A percentile compares a stretch with the other conserved stretches of the same genome.
Evolutionary conservation across 1,140 invertebrate species (phyloP).

Genomic region (Drosophila carrolli): DNA sequence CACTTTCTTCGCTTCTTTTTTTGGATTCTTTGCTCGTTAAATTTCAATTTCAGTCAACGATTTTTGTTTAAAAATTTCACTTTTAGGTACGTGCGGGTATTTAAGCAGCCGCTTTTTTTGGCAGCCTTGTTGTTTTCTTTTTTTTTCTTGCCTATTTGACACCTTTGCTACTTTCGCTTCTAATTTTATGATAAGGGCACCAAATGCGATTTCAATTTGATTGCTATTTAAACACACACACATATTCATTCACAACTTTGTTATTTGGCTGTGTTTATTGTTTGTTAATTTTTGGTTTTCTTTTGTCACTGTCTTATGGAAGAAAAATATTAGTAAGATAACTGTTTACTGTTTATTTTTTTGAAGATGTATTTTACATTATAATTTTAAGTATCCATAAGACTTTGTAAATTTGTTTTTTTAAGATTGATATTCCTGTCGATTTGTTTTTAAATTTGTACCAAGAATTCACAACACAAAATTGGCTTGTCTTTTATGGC

Average conservation of each 20-base stretch:
- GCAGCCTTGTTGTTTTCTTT: conserved; percentile 16
- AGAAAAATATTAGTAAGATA: too few relatives aligned
- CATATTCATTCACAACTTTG: conserved; percentile 5
- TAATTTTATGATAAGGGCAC: conserved; percentile 39
- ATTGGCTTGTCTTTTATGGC: too few relatives aligned
- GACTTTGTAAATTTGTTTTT: not conserved
- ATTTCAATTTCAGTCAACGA: conserved; percentile 50
- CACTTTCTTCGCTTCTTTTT: conserved; percentile 59
- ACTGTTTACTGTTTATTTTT: too few relatives aligned
- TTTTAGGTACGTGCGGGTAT: conserved; percentile 62
- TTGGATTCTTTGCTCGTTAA: conserved; percentile 44
- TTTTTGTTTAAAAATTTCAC: conserved; percentile 62
- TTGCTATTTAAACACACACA: conserved; percentile 21
- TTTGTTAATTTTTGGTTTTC: not conserved
- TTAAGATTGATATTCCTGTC: not conserved
- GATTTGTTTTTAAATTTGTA: not conserved
- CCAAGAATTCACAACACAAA: too few relatives aligned
- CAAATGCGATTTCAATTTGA: conserved; percentile 33
- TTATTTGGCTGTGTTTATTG: conserved; percentile 8
- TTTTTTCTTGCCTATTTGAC: conserved; percentile 11
- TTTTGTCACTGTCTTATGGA: not conserved
- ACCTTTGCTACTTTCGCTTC: conserved; percentile 37
- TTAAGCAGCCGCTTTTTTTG: conserved; percentile 27
- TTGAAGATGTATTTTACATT: too few relatives aligned
- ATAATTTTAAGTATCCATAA: too few relatives aligned